Conservation (phyloP, 2,888 invertebrate species). For the Alcis repandata region DNA sequence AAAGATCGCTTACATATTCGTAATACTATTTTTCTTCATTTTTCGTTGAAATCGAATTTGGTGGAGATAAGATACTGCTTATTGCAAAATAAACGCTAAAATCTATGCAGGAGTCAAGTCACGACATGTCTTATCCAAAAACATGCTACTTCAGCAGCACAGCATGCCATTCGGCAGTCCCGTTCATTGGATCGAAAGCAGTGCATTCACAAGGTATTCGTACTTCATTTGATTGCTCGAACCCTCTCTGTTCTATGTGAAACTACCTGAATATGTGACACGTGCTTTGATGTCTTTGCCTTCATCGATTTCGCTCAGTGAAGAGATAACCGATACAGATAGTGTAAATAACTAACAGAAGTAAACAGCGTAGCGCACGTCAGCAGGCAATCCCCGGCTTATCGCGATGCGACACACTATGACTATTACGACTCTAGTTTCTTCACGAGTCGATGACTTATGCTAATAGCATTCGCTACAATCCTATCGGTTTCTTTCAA, state of each 20-base stretch:
- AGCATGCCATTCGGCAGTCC: not conserved
- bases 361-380: slow-evolving; percentile 12
- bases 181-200: not conserved
- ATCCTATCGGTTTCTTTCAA: slow-evolving; percentile 51
- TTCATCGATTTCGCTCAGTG: slow-evolving; percentile 6
- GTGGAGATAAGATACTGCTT: not conserved
- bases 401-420: slow-evolving; percentile 33
- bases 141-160: not conserved
- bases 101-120: not conserved
- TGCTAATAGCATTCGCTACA: slow-evolving; percentile 53
- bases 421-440: slow-evolving; percentile 19
- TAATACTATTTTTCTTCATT: slow-evolving; percentile 1
- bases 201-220: no score
- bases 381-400: slow-evolving; percentile 45
- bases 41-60: not conserved
- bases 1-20: slow-evolving; percentile 1
- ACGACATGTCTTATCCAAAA: no score
- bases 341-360: slow-evolving; percentile 19
- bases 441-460: slow-evolving; percentile 56
- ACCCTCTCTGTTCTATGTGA: slow-evolving; percentile 7
- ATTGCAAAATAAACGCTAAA: no score
- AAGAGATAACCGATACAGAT: slow-evolving; percentile 24
- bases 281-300: slow-evolving; percentile 17
- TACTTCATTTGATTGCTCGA: slow-evolving; percentile 7
- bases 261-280: slow-evolving; percentile 1